Conservation (phyloP, 2,113 vertebrate genomes). For the Melanostigma gelatinosum region DNA sequence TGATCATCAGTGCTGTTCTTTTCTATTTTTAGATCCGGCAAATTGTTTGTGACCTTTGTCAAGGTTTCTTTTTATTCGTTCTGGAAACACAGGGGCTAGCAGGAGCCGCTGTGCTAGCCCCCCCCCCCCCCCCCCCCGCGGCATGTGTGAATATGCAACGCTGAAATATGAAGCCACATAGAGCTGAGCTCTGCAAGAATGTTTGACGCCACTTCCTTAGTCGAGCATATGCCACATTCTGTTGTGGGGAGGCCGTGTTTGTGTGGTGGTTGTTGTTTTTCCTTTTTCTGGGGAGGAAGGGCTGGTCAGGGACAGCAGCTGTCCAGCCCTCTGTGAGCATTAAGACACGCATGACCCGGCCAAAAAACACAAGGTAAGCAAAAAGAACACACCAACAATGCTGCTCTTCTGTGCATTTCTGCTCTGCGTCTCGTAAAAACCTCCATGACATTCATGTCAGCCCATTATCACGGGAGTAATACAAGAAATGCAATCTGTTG, state of each 20-base stretch:
- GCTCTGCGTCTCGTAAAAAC: background rate
- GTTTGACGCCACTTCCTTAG: slow-evolving; percentile 66
- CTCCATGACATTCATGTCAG: background rate
- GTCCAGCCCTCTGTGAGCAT: slow-evolving; percentile 58
- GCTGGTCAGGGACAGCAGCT: slow-evolving; percentile 67
- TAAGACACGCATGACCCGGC: slow-evolving; percentile 53
- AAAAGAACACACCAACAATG: background rate
- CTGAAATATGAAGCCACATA: slow-evolving; percentile 54
- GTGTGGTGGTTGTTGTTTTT: slow-evolving; percentile 12
- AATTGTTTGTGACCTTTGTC: slow-evolving; percentile 96
- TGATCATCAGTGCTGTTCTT: slow-evolving; percentile 84
- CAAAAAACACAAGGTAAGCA: slow-evolving; percentile 58
- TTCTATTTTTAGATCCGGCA: slow-evolving; percentile 71
- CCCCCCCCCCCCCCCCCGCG: slow-evolving; percentile 52
- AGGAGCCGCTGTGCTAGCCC: slow-evolving; percentile 79
- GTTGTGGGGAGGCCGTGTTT: slow-evolving; percentile 55
- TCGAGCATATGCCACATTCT: slow-evolving; percentile 79
- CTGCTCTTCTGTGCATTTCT: background rate
- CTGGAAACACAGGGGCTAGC: slow-evolving; percentile 80
- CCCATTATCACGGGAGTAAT: background rate
- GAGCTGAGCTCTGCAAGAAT: slow-evolving; percentile 79
- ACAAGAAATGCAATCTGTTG: background rate
- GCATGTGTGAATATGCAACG: slow-evolving; percentile 90
- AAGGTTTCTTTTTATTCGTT: slow-evolving; percentile 84
- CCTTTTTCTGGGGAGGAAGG: slow-evolving; percentile 50